These are phyloP conservation scores for Antheraea mylitta DNA, from an alignment of 1,140 invertebrate species.

Conservation along the genomic window DNA sequence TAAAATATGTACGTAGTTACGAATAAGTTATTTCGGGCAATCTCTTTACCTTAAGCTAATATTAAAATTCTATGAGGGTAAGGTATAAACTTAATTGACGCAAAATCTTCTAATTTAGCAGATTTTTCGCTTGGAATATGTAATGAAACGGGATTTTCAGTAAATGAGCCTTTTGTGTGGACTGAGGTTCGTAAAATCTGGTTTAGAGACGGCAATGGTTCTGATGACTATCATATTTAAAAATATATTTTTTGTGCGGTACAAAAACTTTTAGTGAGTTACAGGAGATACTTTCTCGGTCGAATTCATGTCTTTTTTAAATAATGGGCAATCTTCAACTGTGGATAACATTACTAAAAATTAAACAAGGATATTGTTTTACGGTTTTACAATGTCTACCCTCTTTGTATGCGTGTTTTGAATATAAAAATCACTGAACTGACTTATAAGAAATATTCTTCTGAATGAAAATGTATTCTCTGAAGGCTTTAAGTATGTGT, in stretches of 20 bases:
- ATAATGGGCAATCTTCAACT: too few relatives aligned
- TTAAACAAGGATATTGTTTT: too few relatives aligned
- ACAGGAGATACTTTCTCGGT: too few relatives aligned
- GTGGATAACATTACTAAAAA: too few relatives aligned
- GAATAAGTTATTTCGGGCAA: background rate
- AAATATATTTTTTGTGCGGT: background rate
- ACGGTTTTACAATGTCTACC: too few relatives aligned
- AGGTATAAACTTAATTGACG: slow-evolving; percentile 37
- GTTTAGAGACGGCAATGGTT: slow-evolving; percentile 3
- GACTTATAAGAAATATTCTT: too few relatives aligned
- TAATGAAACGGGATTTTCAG: slow-evolving; percentile 27
- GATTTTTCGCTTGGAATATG: slow-evolving; percentile 32
- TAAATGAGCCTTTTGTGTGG: slow-evolving; percentile 16
- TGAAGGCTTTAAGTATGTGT: too few relatives aligned
- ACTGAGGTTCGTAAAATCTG: background rate
- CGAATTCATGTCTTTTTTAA: too few relatives aligned
- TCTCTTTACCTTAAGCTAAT: slow-evolving; percentile 14
- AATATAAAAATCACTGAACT: too few relatives aligned
- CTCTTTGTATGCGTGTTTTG: too few relatives aligned
- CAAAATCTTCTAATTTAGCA: slow-evolving; percentile 39
- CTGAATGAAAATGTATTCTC: too few relatives aligned
- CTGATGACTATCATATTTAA: background rate
- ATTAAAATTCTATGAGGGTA: slow-evolving; percentile 36
- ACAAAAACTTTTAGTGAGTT: background rate
- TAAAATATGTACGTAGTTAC: background rate